A percentile compares a stretch with the other conserved stretches of the same genome.
phyloP scores from a whole-genome alignment of 2,888 invertebrate genomes.

The Drosophila prolongata region DNA sequence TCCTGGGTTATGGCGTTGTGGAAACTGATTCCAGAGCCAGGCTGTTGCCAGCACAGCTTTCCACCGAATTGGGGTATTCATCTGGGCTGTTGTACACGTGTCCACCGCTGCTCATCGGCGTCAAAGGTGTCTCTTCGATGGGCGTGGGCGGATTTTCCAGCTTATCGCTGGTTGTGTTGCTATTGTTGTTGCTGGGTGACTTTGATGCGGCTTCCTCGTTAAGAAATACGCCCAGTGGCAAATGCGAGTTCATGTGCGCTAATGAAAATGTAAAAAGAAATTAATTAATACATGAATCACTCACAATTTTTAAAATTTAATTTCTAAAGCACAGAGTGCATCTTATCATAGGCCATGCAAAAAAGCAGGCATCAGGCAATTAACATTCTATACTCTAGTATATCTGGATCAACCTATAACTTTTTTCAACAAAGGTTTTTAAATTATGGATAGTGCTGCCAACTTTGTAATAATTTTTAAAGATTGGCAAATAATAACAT shows the following conservation, averaged over 20 bases:
- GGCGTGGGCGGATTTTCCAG: conserved; percentile 44
- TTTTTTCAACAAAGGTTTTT: no score
- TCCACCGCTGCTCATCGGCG: conserved; percentile 51
- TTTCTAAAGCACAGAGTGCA: conserved; percentile 3
- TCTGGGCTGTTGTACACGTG: conserved; percentile 39
- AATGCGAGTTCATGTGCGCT: conserved; percentile 74
- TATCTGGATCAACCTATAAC: conserved; percentile 2
- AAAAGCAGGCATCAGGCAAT: not conserved
- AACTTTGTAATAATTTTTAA: conserved; percentile 2
- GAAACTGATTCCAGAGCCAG: conserved; percentile 53
- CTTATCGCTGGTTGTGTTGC: conserved; percentile 3
- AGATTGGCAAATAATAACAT: not conserved
- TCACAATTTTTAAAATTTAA: not conserved
- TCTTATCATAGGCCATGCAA: conserved; percentile 27
- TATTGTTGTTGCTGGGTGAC: conserved; percentile 21
- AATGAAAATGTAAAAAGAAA: not conserved
- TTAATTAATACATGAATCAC: not conserved
- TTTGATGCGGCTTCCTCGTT: conserved; percentile 58
- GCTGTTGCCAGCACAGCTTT: conserved; percentile 34
- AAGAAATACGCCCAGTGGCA: conserved; percentile 71
- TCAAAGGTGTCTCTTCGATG: conserved; percentile 51
- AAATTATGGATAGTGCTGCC: conserved; percentile 3
- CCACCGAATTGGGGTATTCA: conserved; percentile 61
- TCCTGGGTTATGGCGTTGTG: conserved; percentile 59
- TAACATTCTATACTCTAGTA: not conserved